These are phyloP conservation scores for Lepidocyrtinus sp. DNA, from an alignment of 2,888 invertebrate species.

Conservation along the genomic window DNA sequence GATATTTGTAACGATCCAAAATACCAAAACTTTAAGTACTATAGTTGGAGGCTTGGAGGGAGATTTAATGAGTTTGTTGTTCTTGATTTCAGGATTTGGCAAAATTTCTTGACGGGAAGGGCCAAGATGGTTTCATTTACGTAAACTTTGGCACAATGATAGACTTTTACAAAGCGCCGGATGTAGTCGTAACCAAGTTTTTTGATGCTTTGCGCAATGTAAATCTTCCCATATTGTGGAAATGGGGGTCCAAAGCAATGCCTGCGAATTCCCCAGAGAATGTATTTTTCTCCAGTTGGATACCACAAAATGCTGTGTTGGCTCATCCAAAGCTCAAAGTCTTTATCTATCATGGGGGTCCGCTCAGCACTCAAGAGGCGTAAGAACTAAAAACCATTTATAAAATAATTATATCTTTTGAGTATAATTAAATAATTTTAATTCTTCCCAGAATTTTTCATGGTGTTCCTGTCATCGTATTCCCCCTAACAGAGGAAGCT, in stretches of 20 bases:
- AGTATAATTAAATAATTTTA: too few species aligned
- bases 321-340: conserved; percentile 47
- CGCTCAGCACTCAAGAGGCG: conserved; percentile 48
- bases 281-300: conserved; percentile 59
- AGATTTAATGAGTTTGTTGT: not conserved
- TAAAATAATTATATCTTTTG: too few species aligned
- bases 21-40: not conserved
- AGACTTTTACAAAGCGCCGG: conserved; percentile 61
- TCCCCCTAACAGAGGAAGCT: conserved; percentile 46
- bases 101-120: conserved; percentile 60
- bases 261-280: conserved; percentile 52
- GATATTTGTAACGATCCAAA: not conserved
- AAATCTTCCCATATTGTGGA: conserved; percentile 60
- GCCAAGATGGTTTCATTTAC: conserved; percentile 64
- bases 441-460: too few species aligned
- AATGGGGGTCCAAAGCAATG: conserved; percentile 57
- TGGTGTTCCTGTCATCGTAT: conserved; percentile 52
- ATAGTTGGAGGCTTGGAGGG: not conserved
- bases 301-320: not conserved
- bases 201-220: conserved; percentile 61
- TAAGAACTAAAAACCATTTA: too few species aligned
- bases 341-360: conserved; percentile 48
- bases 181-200: conserved; percentile 58
- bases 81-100: conserved; percentile 55
- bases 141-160: conserved; percentile 67